These are phyloP conservation scores for Odontocolon sp. DNA, from an alignment of 2,888 invertebrate genomes.

Conservation along the genomic window DNA sequence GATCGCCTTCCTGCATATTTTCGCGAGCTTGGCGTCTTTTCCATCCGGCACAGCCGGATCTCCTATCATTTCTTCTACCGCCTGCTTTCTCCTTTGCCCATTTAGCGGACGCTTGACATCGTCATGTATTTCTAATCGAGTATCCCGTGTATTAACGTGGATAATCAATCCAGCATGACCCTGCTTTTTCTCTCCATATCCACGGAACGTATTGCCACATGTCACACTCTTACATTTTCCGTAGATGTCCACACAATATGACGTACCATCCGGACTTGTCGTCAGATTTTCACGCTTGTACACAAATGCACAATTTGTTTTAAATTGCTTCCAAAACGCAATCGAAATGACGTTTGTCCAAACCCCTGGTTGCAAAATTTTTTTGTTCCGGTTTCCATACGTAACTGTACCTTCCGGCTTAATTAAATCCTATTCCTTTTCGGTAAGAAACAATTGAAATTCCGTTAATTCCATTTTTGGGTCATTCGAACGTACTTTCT, in stretches of 20 bases:
- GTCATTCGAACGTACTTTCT: background rate
- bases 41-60: background rate
- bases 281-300: slow-evolving; percentile 38
- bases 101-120: slow-evolving; percentile 43
- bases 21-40: slow-evolving; percentile 17
- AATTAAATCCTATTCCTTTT: slow-evolving; percentile 27
- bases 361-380: background rate
- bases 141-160: slow-evolving; percentile 31
- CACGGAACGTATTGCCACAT: slow-evolving; percentile 33
- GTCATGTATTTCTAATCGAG: slow-evolving; percentile 24
- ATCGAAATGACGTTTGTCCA: slow-evolving; percentile 40
- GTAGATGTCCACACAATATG: slow-evolving; percentile 13
- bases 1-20: slow-evolving; percentile 10
- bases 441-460: slow-evolving; percentile 21
- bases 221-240: slow-evolving; percentile 29
- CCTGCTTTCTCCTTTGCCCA: background rate
- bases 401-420: background rate
- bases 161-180: slow-evolving; percentile 4
- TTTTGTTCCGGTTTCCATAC: background rate
- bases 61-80: background rate
- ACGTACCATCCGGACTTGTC: background rate
- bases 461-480: background rate
- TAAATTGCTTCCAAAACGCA: slow-evolving; percentile 12
- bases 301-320: slow-evolving; percentile 32
- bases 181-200: background rate